Base-by-base conservation (phyloP, 2,797 vertebrate species). In the Rachycentron canadum region DNA sequence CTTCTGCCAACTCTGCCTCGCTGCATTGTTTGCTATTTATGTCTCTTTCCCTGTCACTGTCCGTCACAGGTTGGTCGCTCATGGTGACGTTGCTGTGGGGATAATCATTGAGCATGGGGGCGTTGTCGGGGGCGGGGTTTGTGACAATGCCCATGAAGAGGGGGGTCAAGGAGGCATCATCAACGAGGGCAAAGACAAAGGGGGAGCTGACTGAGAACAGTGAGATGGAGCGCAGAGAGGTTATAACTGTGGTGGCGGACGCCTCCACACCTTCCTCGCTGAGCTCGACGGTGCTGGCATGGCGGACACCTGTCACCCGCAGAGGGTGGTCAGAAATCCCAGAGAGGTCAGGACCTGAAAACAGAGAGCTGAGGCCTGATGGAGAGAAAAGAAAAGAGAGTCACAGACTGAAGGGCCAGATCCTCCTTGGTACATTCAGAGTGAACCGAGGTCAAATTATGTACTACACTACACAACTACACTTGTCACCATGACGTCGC, bases 261-360 rank as follows among this genome's bases (percentile, higher is more conserved):
- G 97, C 97, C 85, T 98, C 95, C 6, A 96, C 95, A 0, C 97
- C 98, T 0, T 95, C 96, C 81, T 99, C 98, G 0, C 93, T 95
- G 28, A 99, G 93, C 68, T 97, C 96, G 45, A 99, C 30, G 0
- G 94, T 93, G 50, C 96, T 95, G 73, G 95, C 95, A 9, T 99
- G 98, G 78, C 94, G 95, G 1, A 99, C 85, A 0, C 95, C 92
- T 10, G 96, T 95, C 60, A 98, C 97, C 45, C 84, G 81, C 70
- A 98, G 92, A 3, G 92, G 92, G 6, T 86, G 56, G 0, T 94
- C 93, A 0, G 97, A 90, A 58, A 99, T 97, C 75, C 93, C 94
- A 1, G 91, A 93, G 30, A 99, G 93, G 75, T 97, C 74, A 0
- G 98, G 96, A 71, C 36, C 88, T 0, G 57, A 91, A 82, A 99